These are phyloP conservation scores for Drosophila quinaria DNA, from an alignment of 2,888 invertebrate genomes.

Conservation along the genomic window DNA sequence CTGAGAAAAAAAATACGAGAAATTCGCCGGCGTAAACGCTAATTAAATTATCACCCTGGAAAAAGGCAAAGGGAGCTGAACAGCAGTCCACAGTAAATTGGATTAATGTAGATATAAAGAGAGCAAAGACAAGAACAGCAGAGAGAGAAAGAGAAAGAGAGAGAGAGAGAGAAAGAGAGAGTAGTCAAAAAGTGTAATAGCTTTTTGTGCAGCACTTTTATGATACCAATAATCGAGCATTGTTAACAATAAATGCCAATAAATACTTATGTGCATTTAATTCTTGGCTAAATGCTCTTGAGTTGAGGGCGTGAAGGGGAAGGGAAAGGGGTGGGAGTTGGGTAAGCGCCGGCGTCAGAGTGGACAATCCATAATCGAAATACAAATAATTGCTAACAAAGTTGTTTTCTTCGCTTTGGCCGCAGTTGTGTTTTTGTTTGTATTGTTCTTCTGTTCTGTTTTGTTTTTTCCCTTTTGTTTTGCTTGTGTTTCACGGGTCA, in stretches of 20 bases:
- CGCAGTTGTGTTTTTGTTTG: slow-evolving; percentile 9
- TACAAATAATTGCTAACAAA: slow-evolving; percentile 50
- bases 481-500: slow-evolving; percentile 19
- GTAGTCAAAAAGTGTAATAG: slow-evolving; percentile 32
- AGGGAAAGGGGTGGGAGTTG: not conserved
- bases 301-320: no score
- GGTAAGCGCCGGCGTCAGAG: slow-evolving; percentile 10
- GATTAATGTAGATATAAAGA: slow-evolving; percentile 65
- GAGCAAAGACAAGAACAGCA: slow-evolving; percentile 18
- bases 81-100: slow-evolving; percentile 59
- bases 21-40: slow-evolving; percentile 42
- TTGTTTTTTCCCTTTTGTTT: slow-evolving; percentile 8
- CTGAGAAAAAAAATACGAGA: slow-evolving; percentile 15
- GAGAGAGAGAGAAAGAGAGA: slow-evolving; percentile 19
- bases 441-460: slow-evolving; percentile 13
- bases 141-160: slow-evolving; percentile 9
- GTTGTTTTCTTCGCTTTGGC: not conserved
- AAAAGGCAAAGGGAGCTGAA: slow-evolving; percentile 18
- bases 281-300: slow-evolving; percentile 10
- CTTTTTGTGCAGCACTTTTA: slow-evolving; percentile 35
- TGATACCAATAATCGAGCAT: slow-evolving; percentile 30
- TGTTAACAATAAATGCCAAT: slow-evolving; percentile 36
- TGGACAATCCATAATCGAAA: slow-evolving; percentile 50
- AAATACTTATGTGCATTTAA: slow-evolving; percentile 23
- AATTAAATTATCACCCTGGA: slow-evolving; percentile 67